phyloP scores from a whole-genome alignment of 2,888 invertebrate species.

The Erebia aethiops region DNA sequence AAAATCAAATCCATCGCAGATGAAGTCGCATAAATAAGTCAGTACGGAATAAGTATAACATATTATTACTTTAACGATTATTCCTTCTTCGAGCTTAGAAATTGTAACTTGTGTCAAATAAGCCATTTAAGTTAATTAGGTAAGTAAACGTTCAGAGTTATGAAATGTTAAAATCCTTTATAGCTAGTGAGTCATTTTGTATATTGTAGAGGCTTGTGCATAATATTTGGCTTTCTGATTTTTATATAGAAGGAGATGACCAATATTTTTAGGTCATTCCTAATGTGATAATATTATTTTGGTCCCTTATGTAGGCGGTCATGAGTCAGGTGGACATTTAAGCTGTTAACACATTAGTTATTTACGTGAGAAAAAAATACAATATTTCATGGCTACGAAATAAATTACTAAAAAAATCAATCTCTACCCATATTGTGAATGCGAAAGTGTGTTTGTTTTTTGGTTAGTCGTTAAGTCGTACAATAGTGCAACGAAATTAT shows the following conservation, averaged over 20 bases:
- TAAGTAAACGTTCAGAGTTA: neutral
- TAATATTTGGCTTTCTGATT: neutral
- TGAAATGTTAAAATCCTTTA: neutral
- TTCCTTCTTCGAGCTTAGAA: neutral
- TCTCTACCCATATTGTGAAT: no score
- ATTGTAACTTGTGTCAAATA: neutral
- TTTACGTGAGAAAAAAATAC: neutral
- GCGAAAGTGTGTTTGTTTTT: no score
- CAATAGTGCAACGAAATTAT: no score
- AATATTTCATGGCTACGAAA: no score
- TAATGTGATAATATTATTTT: constrained; percentile 10
- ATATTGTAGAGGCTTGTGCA: neutral
- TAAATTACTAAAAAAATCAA: no score
- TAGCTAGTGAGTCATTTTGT: neutral
- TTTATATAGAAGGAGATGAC: constrained; percentile 15
- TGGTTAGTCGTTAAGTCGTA: no score
- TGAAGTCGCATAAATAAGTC: no score
- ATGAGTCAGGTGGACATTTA: constrained; percentile 23
- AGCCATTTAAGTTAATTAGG: neutral
- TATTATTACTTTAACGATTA: neutral
- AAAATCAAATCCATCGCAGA: no score
- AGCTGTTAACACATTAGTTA: neutral
- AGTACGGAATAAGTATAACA: no score
- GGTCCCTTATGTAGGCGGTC: constrained; percentile 18
- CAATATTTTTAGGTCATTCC: constrained; percentile 11